These are phyloP conservation scores for Idaea biselata DNA, from an alignment of 2,888 invertebrate genomes.

Conservation along the genomic window DNA sequence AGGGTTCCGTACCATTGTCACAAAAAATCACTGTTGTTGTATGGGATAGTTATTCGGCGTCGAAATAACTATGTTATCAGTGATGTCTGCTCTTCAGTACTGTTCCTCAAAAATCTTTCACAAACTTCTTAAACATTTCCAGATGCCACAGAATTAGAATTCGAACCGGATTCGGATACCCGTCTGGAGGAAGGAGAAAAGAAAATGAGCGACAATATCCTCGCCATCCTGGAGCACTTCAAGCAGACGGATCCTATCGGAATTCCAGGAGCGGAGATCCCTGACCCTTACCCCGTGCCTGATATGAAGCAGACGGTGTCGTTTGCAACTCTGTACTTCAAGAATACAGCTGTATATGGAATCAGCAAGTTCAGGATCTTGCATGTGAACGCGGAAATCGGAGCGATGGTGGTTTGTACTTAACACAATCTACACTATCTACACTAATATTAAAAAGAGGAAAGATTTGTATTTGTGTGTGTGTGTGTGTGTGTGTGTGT, in stretches of 20 bases:
- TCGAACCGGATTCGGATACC: slow-evolving; percentile 28
- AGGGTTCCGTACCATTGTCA: no score
- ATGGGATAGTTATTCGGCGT: no score
- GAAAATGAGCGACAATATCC: slow-evolving; percentile 86
- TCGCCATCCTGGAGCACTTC: slow-evolving; percentile 87
- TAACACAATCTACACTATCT: no score
- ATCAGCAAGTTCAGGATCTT: slow-evolving; percentile 89
- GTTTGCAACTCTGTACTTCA: slow-evolving; percentile 86
- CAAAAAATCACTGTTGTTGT: no score
- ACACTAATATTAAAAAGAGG: no score
- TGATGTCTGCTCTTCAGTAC: no score
- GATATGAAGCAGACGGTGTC: slow-evolving; percentile 87
- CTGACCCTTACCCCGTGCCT: slow-evolving; percentile 90
- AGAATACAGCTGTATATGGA: slow-evolving; percentile 86
- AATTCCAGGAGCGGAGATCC: slow-evolving; percentile 88
- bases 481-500: no score
- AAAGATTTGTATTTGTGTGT: no score
- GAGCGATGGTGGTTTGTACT: slow-evolving; percentile 84
- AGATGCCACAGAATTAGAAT: slow-evolving; percentile 34
- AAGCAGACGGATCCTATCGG: slow-evolving; percentile 90
- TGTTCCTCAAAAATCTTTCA: neutral
- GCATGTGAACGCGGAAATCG: slow-evolving; percentile 85
- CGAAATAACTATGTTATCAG: no score
- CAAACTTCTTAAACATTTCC: slow-evolving; percentile 5
- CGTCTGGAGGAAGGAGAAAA: slow-evolving; percentile 76